Conservation (phyloP, 2,797 vertebrate genomes). For the Mormyrops attenuatus region DNA sequence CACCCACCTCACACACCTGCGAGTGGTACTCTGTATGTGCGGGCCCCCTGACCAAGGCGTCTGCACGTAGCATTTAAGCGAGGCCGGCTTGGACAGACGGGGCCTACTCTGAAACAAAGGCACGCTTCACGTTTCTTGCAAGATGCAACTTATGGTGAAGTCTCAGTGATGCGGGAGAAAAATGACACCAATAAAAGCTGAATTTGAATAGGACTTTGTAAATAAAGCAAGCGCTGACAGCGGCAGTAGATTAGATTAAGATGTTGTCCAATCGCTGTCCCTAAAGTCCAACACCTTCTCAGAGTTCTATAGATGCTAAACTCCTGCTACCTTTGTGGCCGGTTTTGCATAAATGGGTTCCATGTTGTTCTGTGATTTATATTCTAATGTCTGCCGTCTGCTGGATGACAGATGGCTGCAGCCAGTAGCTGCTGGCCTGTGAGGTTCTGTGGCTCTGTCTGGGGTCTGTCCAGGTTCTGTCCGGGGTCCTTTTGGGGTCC, state of each 20-base stretch:
- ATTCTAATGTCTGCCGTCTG: constrained; percentile 21
- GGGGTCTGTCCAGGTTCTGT: not conserved
- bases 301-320: constrained; percentile 4
- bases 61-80: not conserved
- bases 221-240: not conserved
- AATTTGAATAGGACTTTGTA: not conserved
- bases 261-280: not conserved
- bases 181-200: constrained; percentile 19
- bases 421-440: not conserved
- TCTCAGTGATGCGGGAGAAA: not conserved
- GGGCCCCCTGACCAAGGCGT: not conserved
- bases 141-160: not conserved
- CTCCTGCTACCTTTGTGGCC: constrained; percentile 18
- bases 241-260: constrained; percentile 22
- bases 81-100: not conserved
- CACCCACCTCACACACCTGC: not conserved
- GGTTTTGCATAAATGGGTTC: constrained; percentile 21
- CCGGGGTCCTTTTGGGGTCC: not conserved
- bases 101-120: not conserved
- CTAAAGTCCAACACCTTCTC: not conserved
- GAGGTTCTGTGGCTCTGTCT: not conserved
- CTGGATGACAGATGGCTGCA: constrained; percentile 12
- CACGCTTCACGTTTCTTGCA: not conserved
- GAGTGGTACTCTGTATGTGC: not conserved
- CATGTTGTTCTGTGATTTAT: constrained; percentile 17